Evolutionary conservation across 1,140 invertebrate genomes (phyloP), one percentile per base, ranked within the genome.

Genomic region (Zaprionus tsacasi): DNA sequence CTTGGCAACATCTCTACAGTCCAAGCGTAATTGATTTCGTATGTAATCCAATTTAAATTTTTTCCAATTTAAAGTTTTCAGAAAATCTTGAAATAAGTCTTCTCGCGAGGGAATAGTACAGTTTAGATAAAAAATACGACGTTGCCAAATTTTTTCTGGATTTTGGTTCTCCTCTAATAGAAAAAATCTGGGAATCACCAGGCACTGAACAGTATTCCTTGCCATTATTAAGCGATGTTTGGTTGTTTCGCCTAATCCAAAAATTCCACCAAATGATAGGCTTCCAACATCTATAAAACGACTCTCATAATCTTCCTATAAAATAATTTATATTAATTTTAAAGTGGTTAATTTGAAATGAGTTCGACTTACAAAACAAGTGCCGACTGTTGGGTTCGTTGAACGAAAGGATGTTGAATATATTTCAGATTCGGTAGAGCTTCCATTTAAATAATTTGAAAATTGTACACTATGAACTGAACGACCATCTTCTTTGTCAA

Each of bases 111-210:
- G 94, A 75, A 94, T 94, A 6, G 93, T 93, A 0, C 91, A 93
- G n/a, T 94, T 91, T 45, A 95, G 74, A 66, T 94, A 95, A n/a
- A 94, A 79, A 57, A 93, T 92, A 7, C 95, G 92, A 10, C 93
- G 91, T 58, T 93, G 93, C 95, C 95, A 95, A 33, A 95, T 93
- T 70, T 95, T 95, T n/a, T 93, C 94, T 4, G 92, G 93, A 88
- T 94, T 95, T 71, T 92, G 87, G 10, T 75, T 59, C n/a, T 93
- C 93, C 50, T 94, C 92, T 2, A 93, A 72, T 6, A 95, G 77
- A 86, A 94, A 95, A 77, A 93, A 94, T 36, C 93, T 88, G 0
- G 95, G 95, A 12, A 95, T 88, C 10, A 94, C 76, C 10, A 95
- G 82, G 76, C 94, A 94, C 69, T 93, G 93, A 7, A 93, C 93